phyloP scores from a whole-genome alignment of 2,888 invertebrate species.

The Cantharis nigra region DNA sequence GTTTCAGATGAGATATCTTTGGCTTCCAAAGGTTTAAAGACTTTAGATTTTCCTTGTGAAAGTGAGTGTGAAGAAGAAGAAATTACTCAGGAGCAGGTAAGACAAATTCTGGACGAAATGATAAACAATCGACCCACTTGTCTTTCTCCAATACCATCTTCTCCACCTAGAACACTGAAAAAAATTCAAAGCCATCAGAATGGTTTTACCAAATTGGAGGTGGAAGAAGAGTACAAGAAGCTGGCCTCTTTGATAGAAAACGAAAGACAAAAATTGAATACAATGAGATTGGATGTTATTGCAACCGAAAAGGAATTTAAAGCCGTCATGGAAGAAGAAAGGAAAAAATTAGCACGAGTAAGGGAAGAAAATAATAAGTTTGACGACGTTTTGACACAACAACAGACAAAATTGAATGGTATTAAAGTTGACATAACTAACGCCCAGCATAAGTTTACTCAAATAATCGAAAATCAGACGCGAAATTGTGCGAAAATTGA shows the following conservation, averaged over 20 bases:
- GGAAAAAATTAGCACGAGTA: background rate
- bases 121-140: background rate
- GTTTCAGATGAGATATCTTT: background rate
- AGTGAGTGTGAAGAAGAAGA: background rate
- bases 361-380: background rate
- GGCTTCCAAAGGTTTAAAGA: background rate
- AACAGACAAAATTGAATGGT: background rate
- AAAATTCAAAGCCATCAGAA: background rate
- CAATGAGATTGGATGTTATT: background rate
- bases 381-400: background rate
- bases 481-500: background rate
- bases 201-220: background rate
- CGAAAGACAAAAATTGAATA: background rate
- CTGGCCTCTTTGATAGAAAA: background rate
- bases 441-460: background rate
- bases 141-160: background rate
- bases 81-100: background rate
- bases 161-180: background rate
- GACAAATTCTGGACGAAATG: background rate
- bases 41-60: background rate
- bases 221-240: background rate
- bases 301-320: background rate
- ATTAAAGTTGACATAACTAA: background rate
- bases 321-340: background rate
- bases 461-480: background rate